phyloP scores from a whole-genome alignment of 2,113 vertebrate species.

The Melanotaenia duboulayi region DNA sequence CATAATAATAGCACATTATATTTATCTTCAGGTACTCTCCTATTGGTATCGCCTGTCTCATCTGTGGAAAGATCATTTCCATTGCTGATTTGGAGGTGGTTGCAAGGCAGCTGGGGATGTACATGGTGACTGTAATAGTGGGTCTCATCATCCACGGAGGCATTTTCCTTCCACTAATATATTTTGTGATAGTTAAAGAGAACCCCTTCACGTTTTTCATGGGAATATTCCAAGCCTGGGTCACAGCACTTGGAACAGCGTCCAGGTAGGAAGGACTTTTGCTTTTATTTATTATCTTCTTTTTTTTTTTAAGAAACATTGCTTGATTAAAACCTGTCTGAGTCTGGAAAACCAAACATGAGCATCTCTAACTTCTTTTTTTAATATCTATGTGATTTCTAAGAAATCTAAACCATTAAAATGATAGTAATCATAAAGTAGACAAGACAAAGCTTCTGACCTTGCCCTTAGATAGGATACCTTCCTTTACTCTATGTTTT shows the following conservation, averaged over 20 bases:
- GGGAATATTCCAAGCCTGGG: conserved; percentile 99
- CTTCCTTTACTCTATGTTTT: conserved; percentile 41
- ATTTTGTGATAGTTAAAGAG: conserved; percentile 93
- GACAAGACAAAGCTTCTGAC: not conserved
- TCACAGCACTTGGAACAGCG: conserved; percentile 96
- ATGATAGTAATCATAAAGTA: too few species aligned
- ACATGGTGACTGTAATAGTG: conserved; percentile 97
- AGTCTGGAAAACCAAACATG: not conserved
- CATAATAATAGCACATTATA: not conserved
- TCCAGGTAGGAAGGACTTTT: conserved; percentile 87
- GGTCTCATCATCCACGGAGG: conserved; percentile 97
- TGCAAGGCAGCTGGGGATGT: conserved; percentile 96
- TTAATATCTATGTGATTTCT: not conserved
- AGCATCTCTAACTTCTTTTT: not conserved
- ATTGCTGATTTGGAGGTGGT: conserved; percentile 97
- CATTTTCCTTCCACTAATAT: conserved; percentile 95
- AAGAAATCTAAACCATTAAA: not conserved
- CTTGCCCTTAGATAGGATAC: conserved; percentile 23
- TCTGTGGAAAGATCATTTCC: conserved; percentile 98
- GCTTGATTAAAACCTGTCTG: not conserved
- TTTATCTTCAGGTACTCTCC: conserved; percentile 91
- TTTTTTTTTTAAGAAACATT: not conserved
- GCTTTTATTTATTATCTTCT: not conserved
- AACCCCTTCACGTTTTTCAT: conserved; percentile 96
- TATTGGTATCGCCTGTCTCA: conserved; percentile 95